These are phyloP conservation scores for Caerostris extrusa DNA, from an alignment of 1,140 invertebrate genomes.

Conservation along the genomic window DNA sequence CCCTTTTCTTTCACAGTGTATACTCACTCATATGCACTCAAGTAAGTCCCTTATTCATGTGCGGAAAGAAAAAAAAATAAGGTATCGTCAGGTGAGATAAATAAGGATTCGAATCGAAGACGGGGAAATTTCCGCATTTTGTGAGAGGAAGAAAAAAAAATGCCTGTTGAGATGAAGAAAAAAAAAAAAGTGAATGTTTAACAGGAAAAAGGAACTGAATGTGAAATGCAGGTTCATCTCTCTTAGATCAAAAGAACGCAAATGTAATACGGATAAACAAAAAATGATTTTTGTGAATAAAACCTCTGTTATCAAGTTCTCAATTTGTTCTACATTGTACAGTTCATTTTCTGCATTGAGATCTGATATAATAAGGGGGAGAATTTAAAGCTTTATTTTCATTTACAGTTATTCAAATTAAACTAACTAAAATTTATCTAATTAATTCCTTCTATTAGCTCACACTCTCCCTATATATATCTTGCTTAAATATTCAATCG, in stretches of 20 bases:
- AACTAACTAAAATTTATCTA: no score
- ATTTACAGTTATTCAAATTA: no score
- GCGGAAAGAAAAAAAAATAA: neutral
- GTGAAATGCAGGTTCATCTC: neutral
- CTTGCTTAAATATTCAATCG: no score
- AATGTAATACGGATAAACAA: neutral
- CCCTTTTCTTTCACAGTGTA: neutral
- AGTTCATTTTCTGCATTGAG: no score
- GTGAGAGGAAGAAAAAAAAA: neutral
- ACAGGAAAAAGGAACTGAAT: neutral
- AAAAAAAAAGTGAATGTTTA: neutral
- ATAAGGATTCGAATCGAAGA: slow-evolving; percentile 3
- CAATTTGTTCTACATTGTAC: no score
- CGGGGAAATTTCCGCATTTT: neutral
- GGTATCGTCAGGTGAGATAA: slow-evolving; percentile 22
- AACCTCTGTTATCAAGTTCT: no score
- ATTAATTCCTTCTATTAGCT: no score
- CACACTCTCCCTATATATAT: no score
- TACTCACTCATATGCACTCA: slow-evolving; percentile 25
- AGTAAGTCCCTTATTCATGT: neutral
- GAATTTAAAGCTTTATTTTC: no score
- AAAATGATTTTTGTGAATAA: neutral
- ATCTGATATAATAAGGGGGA: no score
- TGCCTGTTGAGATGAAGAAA: no score
- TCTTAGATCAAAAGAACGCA: no score